These are phyloP conservation scores for Pangasius sanitwongsei DNA, from an alignment of 2,797 vertebrate genomes.

Conservation along the genomic window DNA sequence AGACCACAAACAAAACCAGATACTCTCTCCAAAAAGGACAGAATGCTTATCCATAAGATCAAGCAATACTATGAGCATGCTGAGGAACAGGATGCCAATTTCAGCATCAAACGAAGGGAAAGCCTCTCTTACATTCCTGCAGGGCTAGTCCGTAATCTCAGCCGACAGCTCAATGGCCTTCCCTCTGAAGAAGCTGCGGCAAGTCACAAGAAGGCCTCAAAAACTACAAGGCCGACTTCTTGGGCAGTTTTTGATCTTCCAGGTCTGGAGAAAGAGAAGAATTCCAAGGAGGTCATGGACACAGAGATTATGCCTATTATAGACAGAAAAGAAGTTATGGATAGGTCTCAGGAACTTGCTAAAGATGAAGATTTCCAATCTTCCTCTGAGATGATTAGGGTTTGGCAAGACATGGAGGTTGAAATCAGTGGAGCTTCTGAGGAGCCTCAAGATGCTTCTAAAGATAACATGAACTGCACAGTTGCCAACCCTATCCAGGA, in stretches of 20 bases:
- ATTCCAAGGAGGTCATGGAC: slow-evolving; percentile 33
- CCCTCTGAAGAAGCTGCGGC: slow-evolving; percentile 68
- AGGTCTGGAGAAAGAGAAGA: slow-evolving; percentile 63
- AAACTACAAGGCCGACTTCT: slow-evolving; percentile 71
- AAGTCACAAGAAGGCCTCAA: slow-evolving; percentile 59
- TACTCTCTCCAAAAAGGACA: slow-evolving; percentile 85
- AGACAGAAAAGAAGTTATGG: slow-evolving; percentile 26
- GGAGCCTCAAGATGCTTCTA: slow-evolving; percentile 49
- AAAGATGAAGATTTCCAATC: slow-evolving; percentile 76
- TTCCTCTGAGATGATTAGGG: slow-evolving; percentile 77
- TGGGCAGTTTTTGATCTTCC: slow-evolving; percentile 81
- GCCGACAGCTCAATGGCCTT: slow-evolving; percentile 80
- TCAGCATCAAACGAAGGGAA: slow-evolving; percentile 89
- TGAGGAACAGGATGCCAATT: slow-evolving; percentile 82
- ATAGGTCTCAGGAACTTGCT: slow-evolving; percentile 45
- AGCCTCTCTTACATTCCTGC: slow-evolving; percentile 94
- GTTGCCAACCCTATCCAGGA: slow-evolving; percentile 39
- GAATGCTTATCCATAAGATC: slow-evolving; percentile 88
- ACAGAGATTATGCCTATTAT: slow-evolving; percentile 31
- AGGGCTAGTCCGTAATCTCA: slow-evolving; percentile 86
- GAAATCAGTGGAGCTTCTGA: slow-evolving; percentile 51
- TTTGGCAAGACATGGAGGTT: slow-evolving; percentile 82
- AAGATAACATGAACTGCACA: slow-evolving; percentile 26
- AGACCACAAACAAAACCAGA: slow-evolving; percentile 59
- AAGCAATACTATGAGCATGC: slow-evolving; percentile 88